Evolutionary conservation across 1,140 invertebrate species (phyloP), one percentile per base, ranked within the genome.

Genomic region (Lepeophtheirus salmonis): DNA sequence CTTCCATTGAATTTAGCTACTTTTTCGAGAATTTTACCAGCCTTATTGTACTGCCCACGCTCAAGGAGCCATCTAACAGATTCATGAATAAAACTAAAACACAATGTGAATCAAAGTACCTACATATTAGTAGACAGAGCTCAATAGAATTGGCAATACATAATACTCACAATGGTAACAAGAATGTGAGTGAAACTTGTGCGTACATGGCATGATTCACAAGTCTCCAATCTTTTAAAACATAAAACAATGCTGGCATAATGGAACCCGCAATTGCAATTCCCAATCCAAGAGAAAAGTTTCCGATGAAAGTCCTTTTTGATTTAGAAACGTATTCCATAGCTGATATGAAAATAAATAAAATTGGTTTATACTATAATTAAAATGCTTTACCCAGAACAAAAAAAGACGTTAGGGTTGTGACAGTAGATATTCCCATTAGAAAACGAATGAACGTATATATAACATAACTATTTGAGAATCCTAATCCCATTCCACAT

Each of bases 241-340:
- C 16, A 10, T 50, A 50, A n/a, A 50, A 50, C 10, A 20, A n/a
- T 18, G 16, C 16, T 17, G 49, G 49, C 20, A 17, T 18, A 12
- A 17, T 17, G 20, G 16, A 50, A 17, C 49, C 49, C 2, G 49
- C 49, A n/a, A 50, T 18, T 18, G 49, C 20, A n/a, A 50, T 50
- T 50, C 49, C 49, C 16, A 50, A 17, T n/a, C 16, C 49, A 3
- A 50, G 20, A 3, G 49, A n/a, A n/a, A 50, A 12, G 20, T 50
- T 50, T 50, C 49, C 49, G 49, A 50, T 50, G 3, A 50, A 50
- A 20, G 49, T 18, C 20, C 49, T 50, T 50, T 50, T 50, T n/a
- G 16, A 3, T 3, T n/a, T 2, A 2, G 49, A 12, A 20, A 50
- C 49, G 20, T 18, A 50, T 18, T 50, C 49, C 2, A 50, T 3